Base-by-base conservation (phyloP, 2,113 vertebrate species). In the Dinomys branickii region DNA sequence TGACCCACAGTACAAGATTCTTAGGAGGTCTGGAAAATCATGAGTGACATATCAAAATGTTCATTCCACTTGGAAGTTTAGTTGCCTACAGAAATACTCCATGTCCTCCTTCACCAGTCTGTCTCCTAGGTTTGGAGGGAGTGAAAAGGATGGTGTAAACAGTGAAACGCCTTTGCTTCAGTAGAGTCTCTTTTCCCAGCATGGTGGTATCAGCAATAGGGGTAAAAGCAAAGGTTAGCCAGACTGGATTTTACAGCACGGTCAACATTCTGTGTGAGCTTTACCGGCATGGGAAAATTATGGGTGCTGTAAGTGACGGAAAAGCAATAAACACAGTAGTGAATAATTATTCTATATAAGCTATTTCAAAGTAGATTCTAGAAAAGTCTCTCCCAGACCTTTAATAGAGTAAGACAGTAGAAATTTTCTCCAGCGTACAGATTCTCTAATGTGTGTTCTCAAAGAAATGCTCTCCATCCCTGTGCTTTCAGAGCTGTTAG, bases 221-320 rank as follows among this genome's bases (percentile, higher is more conserved):
- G 14, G 17, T 67, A 54, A 96, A 94, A 44, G 50, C 59, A 87
- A 78, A 50, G 54, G 5, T 28, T 73, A 75, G 3, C 35, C 16
- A 8, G 16, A 63, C 4, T 41, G 47, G 33, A 12, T 81, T 59
- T 61, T 7, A 82, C 35, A 89, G 73, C 5, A 47, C 44, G 26
- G 38, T 33, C 90, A 89, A 89, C 81, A 73, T 89, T 77, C 83
- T 81, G 41, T 91, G 44, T 91, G 26, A 75, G 50, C 26, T 93
- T 88, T 65, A 69, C 41, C 73, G 35, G 13, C 47, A 5, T 19
- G 38, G 28, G 92, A 93, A 77, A n/a, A 4, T 7, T 28, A 24
- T 26, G 35, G 22, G 5, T 77, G 71, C 54, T 69, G 4, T 52
- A 83, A 3, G 71, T 7, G 35, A 85, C 35, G 93, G 28, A 88